Evolutionary conservation across 2,888 invertebrate species (phyloP).

Genomic region (Synergus umbraculus): DNA sequence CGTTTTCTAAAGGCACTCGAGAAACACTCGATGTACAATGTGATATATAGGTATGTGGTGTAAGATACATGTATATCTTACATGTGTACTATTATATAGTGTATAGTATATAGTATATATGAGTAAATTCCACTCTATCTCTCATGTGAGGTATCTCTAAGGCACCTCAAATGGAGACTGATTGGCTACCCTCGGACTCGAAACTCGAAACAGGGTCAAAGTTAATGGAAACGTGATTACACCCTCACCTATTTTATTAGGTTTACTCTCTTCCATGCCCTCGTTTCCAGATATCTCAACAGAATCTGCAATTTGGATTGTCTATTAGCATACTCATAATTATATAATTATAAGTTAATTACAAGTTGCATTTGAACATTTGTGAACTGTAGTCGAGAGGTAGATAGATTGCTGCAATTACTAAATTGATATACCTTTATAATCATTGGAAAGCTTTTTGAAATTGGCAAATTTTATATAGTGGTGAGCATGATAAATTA

Average conservation of each 20-base stretch:
- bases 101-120: background rate
- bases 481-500: background rate
- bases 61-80: background rate
- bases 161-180: slow-evolving; percentile 16
- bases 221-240: slow-evolving; percentile 39
- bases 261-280: background rate
- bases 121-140: slow-evolving; percentile 12
- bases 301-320: background rate
- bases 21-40: slow-evolving; percentile 59
- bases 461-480: background rate
- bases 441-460: background rate
- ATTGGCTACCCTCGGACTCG: slow-evolving; percentile 25
- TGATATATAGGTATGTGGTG: slow-evolving; percentile 30
- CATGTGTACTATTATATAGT: background rate
- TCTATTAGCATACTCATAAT: background rate
- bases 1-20: slow-evolving; percentile 68
- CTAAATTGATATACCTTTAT: background rate
- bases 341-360: background rate
- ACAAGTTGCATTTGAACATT: background rate
- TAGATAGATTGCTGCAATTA: background rate
- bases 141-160: slow-evolving; percentile 1
- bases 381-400: background rate
- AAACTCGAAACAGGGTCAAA: slow-evolving; percentile 35
- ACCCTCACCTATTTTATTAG: slow-evolving; percentile 13
- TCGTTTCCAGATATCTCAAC: background rate